Evolutionary conservation across 2,797 vertebrate species (phyloP), one percentile per base, ranked within the genome.

Genomic region (Amphiprion clarkii): DNA sequence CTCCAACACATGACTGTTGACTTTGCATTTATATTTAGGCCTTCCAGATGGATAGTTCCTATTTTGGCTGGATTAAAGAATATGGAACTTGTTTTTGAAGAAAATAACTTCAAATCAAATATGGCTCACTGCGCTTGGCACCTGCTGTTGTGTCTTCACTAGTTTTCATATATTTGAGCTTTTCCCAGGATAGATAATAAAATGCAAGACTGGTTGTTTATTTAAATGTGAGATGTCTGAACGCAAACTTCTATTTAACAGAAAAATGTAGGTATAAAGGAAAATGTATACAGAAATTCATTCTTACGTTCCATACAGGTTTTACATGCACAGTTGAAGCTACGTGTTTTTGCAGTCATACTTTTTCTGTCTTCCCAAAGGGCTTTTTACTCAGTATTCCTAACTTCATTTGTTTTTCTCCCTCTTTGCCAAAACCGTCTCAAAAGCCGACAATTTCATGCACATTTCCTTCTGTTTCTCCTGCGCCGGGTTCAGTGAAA

Each of bases 11-110:
- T 9, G 16, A 66, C 29, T 84, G 84, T 90, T 89, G 76, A 81
- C 54, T 72, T 39, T 66, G 74, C 25, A 60, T 61, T 87, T 76
- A 57, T 49, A 7, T 58, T 23, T 46, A 80, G 61, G 51, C 85
- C 42, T 74, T 78, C 79, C 87, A 87, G 76, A 73, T 89, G 87
- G 86, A 78, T 67, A 12, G 21, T 6, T 65, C 66, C 25, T 54
- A 9, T 57, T 78, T 52, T 61, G 49, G 46, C 49, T 64, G 67
- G 78, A 88, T 86, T 85, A 33, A 67, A 77, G 64, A 81, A 78
- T 79, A 80, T 36, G 68, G 77, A 84, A 36, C 3, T 57, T 79
- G 51, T 59, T 67, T 76, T 71, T 67, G 31, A 75, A 39, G 36
- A 61, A 73, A 84, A 82, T 52, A 19, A 52, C 1, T 11, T 39